Evolutionary conservation across 2,888 invertebrate species (phyloP), one percentile per base, ranked within the genome.

Genomic region (Zygogramma bicolorata): DNA sequence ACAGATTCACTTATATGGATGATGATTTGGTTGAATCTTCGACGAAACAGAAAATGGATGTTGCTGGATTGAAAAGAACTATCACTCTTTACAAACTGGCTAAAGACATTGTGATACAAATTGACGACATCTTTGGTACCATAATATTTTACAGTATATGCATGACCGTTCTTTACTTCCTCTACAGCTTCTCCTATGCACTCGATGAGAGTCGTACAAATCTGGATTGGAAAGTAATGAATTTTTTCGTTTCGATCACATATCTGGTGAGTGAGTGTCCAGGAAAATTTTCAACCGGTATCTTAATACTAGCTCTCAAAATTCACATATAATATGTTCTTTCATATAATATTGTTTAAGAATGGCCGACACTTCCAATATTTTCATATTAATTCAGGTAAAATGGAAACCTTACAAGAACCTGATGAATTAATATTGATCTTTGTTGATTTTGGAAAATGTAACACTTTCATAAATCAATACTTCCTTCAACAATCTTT

Each of bases 1-100:
- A 60, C 46, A 71, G 65, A 65, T 63, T 61, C 46, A 53, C 66
- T 18, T 22, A 6, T 31, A 40, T 27, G 25, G 57, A 67, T 25
- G 20, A 40, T 15, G 29, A 29, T 27, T 18, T 49, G 46, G 13
- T 15, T 2, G 18, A 46, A 25, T 27, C 31, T 6, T 29, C 18
- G 18, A 29, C 10, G 10, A 49, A 46, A 8, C 29, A 63, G 3
- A n/a, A 63, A 13, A 29, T 15, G 1, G 40, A 46, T 20, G 15
- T 46, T 13, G 31, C 10, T 27, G 46, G n/a, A 1, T 29, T 49
- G 1, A 46, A 49, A 13, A 63, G 15, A 18, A 46, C 46, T 0
- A 20, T 46, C 10, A 18, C 10, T 5, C 29, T 40, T 6, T 31
- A 8, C 1, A 63, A 63, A 63, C 2, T 10, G 8, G 49, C 49